A percentile compares a stretch with the other conserved stretches of the same genome.
phyloP scores from a whole-genome alignment of 2,797 vertebrate genomes.

The Jordanella pulchra region DNA sequence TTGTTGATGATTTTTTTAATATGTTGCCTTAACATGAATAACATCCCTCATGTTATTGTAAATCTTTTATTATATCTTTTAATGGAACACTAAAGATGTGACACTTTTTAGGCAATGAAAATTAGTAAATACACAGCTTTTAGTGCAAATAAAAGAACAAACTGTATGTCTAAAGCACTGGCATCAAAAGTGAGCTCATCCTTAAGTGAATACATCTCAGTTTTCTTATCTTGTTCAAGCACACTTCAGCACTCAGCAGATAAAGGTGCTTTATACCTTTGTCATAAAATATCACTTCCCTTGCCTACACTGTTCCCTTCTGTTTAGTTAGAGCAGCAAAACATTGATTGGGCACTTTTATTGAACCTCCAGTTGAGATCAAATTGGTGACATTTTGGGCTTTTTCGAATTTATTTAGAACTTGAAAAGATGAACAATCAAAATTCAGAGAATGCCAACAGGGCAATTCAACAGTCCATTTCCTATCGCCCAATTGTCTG shows the following conservation, averaged over 20 bases:
- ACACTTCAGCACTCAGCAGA: neutral
- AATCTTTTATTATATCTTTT: too few relatives aligned
- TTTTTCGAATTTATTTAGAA: slow-evolving; percentile 3
- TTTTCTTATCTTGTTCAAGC: neutral
- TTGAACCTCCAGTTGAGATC: neutral
- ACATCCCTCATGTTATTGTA: too few relatives aligned
- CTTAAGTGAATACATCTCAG: too few relatives aligned
- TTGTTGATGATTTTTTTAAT: neutral
- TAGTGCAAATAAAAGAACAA: too few relatives aligned
- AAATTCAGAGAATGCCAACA: slow-evolving; percentile 1
- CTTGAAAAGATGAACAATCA: slow-evolving; percentile 16
- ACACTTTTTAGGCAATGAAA: too few relatives aligned
- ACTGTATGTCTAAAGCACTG: too few relatives aligned
- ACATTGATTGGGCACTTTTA: neutral
- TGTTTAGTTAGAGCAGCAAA: neutral
- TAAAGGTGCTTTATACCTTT: neutral
- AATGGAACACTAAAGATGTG: too few relatives aligned
- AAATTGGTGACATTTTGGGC: neutral
- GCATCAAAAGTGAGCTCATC: too few relatives aligned
- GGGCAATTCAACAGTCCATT: slow-evolving; percentile 33
- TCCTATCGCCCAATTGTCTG: slow-evolving; percentile 35
- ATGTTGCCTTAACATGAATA: too few relatives aligned
- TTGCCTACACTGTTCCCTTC: neutral
- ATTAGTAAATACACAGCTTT: too few relatives aligned
- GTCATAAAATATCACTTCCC: neutral